Base-by-base conservation (phyloP, 2,797 vertebrate genomes). In the Epinephelus awoara region DNA sequence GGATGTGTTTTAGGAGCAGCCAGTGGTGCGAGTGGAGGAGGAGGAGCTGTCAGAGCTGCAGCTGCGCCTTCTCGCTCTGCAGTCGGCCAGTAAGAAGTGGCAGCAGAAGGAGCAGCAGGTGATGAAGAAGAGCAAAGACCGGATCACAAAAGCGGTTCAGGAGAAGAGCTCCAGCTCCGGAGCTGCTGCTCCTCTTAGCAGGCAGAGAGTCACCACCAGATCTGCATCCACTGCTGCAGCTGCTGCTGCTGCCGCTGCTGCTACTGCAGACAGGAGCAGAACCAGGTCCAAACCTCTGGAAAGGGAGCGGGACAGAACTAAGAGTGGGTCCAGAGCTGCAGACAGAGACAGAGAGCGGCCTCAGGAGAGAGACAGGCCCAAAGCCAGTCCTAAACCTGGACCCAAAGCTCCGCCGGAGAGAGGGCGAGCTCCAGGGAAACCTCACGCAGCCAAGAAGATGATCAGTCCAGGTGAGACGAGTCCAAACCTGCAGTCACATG, bases 81-180 rank as follows among this genome's bases (percentile, higher is more conserved):
- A 99, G 91, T 99, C 98, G 19, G 98, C 98, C 77, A 99, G 98
- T 93, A 97, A 97, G 92, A 98, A 97, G 92, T 99, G 98, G 98
- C 98, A 99, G 76, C 98, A 99, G 80, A 98, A 99, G 89, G 98
- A 99, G 79, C 97, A 97, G 86, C 96, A 99, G 87, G 98, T 98
- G 90, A 96, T 99, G 97, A 98, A 97, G 93, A 97, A 96, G 93
- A 98, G 98, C 93, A 98, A 97, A 81, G 97, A 99, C 85, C 97
- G 97, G 61, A 93, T 97, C 85, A 96, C 95, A 29, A 98, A 97
- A 87, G 88, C 75, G 0, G 23, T 90, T 17, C 95, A 95, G 67
- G 96, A 96, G 50, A 97, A 95, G 86, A 92, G 88, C 80, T 93
- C 74, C 11, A 9, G 23, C n/a, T 21, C 77, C 3, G 58, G 25